Evolutionary conservation across 2,113 vertebrate genomes (phyloP).

Genomic region (Ictalurus furcatus): DNA sequence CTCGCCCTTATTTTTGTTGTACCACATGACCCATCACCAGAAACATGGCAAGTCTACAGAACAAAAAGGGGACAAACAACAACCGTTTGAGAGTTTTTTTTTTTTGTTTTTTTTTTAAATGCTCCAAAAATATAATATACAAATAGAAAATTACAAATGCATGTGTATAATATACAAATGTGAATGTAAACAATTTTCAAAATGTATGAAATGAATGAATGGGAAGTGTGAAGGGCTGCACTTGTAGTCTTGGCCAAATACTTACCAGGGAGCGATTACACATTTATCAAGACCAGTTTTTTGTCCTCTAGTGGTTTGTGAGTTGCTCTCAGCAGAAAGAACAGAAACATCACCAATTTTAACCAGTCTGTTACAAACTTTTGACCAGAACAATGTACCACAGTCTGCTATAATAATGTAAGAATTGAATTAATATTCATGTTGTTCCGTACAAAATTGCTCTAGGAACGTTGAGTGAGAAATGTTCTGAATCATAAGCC

Average conservation of each 20-base stretch:
- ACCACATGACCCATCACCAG: background rate
- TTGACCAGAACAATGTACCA: background rate
- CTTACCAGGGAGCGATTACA: background rate
- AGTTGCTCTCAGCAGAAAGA: too few species aligned
- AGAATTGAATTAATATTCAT: too few species aligned
- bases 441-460: background rate
- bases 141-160: background rate
- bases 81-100: background rate
- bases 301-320: background rate
- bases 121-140: background rate
- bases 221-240: background rate
- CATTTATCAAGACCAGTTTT: background rate
- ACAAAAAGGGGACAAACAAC: background rate
- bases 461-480: background rate
- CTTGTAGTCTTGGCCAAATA: background rate
- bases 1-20: background rate
- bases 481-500: background rate
- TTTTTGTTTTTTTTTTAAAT: too few species aligned
- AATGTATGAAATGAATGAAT: background rate
- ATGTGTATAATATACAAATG: background rate
- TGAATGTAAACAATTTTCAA: background rate
- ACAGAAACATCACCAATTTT: background rate
- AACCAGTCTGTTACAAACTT: background rate
- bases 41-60: background rate
- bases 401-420: background rate